Percentiles rank a stretch among this genome's conserved stretches.
phyloP scores from a whole-genome alignment of 2,113 vertebrate genomes.

The Pangasianodon gigas region DNA sequence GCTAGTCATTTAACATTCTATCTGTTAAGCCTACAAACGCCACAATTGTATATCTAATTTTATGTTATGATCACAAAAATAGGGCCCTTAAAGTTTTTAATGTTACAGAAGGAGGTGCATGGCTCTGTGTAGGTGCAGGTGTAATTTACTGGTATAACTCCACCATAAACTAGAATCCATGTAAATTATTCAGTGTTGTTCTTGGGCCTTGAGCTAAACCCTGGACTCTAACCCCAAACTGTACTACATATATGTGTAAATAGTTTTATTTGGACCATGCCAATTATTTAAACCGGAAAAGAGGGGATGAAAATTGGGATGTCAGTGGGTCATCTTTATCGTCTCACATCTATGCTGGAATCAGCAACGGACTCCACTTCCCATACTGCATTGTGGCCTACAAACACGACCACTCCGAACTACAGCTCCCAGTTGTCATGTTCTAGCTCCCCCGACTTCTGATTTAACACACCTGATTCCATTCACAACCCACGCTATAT shows the following conservation, averaged over 20 bases:
- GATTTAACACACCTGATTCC: not conserved
- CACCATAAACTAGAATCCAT: not conserved
- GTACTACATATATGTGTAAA: not conserved
- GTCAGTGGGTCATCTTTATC: not conserved
- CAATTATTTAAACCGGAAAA: not conserved
- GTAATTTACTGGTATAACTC: not conserved
- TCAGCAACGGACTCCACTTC: not conserved
- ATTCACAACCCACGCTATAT: not conserved
- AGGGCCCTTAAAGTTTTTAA: not conserved
- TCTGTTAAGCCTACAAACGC: not conserved
- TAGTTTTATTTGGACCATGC: not conserved
- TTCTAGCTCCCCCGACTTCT: not conserved
- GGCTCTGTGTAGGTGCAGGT: not conserved
- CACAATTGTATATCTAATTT: not conserved
- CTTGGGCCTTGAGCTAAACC: not conserved
- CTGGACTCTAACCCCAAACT: not conserved
- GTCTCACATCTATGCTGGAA: not conserved
- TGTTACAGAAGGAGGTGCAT: not conserved
- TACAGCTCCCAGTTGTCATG: not conserved
- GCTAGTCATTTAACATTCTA: not conserved
- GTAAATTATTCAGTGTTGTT: not conserved
- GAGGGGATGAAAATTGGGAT: too few species aligned
- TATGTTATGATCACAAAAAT: not conserved
- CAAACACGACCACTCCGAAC: not conserved
- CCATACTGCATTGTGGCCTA: not conserved